phyloP scores from a whole-genome alignment of 2,113 vertebrate genomes.

The Rafetus swinhoei region DNA sequence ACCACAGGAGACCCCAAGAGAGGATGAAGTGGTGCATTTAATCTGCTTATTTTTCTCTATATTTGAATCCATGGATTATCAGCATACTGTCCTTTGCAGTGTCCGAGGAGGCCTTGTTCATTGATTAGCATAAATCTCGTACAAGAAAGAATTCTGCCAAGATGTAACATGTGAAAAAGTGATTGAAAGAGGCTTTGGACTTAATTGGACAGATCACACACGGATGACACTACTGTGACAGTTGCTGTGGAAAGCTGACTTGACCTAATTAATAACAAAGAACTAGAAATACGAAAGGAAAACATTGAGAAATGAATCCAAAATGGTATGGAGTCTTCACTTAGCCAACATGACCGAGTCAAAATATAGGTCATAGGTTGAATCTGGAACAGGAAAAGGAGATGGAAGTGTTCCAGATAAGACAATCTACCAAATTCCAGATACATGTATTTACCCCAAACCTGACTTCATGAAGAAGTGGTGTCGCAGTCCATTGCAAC shows the following conservation, averaged over 20 bases:
- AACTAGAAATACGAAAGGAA: not conserved
- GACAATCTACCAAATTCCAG: not conserved
- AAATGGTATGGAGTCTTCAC: not conserved
- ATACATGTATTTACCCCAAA: not conserved
- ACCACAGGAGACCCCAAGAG: no score
- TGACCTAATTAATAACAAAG: fast-evolving
- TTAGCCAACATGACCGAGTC: not conserved
- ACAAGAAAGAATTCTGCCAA: not conserved
- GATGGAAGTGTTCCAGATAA: not conserved
- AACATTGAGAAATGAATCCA: not conserved
- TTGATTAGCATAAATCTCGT: not conserved
- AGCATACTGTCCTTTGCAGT: not conserved
- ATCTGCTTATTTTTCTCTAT: not conserved
- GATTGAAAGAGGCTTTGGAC: slow-evolving; percentile 2
- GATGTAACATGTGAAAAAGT: not conserved
- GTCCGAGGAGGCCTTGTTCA: not conserved
- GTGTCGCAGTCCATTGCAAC: not conserved
- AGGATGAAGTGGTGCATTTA: no score
- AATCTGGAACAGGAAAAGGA: not conserved
- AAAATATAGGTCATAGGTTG: not conserved
- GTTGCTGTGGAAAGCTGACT: slow-evolving; percentile 10
- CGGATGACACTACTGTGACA: slow-evolving; percentile 10
- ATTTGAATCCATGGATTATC: not conserved
- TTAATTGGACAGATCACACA: slow-evolving; percentile 7
- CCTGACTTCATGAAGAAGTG: not conserved